Conservation (phyloP, 2,797 vertebrate genomes). For the Ibycter americanus region DNA sequence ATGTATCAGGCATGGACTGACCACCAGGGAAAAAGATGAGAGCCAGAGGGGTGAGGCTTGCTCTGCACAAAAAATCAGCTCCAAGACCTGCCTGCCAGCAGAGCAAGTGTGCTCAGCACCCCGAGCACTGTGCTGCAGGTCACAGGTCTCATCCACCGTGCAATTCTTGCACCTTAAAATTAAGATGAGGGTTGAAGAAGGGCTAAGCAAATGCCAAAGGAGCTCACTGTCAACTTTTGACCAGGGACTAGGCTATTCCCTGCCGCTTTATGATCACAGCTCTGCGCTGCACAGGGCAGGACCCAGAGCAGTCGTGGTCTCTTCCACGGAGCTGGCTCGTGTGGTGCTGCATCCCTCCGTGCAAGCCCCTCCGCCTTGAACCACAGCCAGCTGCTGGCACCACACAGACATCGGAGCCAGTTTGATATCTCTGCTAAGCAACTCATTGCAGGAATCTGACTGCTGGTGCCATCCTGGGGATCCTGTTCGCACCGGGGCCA, state of each 20-base stretch:
- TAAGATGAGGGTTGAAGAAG: neutral
- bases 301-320: neutral
- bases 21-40: neutral
- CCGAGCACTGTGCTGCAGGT: neutral
- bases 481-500: neutral
- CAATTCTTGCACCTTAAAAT: neutral
- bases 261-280: neutral
- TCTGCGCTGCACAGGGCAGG: accelerated
- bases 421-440: neutral
- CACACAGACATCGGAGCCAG: accelerated
- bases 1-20: neutral
- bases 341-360: neutral
- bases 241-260: neutral
- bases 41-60: neutral
- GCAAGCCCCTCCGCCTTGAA: neutral
- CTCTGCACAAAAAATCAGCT: neutral
- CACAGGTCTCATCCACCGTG: neutral
- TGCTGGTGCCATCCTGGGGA: neutral
- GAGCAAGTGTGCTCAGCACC: accelerated
- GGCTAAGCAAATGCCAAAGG: neutral
- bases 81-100: neutral
- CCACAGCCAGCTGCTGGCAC: neutral
- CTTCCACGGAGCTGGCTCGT: accelerated
- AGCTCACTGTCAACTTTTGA: neutral
- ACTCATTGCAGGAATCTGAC: neutral